Percentiles rank a stretch among this genome's conserved stretches.
Evolutionary conservation across 2,113 vertebrate species (phyloP).

Genomic region (Pomatostomus ruficeps): DNA sequence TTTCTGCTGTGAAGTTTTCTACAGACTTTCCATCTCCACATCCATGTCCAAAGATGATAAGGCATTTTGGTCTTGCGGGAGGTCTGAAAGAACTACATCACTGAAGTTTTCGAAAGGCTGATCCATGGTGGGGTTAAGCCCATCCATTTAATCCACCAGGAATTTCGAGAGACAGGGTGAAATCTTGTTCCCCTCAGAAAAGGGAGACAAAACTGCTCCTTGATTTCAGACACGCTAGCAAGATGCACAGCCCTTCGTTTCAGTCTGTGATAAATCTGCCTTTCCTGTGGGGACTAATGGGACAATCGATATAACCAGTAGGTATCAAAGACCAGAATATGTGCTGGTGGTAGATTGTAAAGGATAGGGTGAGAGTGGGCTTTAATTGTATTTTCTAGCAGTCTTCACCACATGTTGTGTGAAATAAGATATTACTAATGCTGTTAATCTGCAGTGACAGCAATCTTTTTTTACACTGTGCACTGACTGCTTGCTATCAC

Average conservation of each 20-base stretch:
- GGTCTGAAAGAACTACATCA: not conserved
- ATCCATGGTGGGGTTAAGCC: accelerated
- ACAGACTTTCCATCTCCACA: not conserved
- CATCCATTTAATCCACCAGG: not conserved
- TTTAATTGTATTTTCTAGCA: not conserved
- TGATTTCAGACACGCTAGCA: not conserved
- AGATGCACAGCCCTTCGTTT: not conserved
- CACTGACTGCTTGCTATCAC: not conserved
- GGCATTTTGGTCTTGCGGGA: not conserved
- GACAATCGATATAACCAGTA: accelerated
- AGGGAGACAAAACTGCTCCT: not conserved
- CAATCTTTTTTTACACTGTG: not conserved
- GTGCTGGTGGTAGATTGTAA: not conserved
- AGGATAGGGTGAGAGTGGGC: not conserved
- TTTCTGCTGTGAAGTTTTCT: not conserved
- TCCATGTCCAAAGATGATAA: not conserved
- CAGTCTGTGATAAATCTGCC: not conserved
- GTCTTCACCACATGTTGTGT: not conserved
- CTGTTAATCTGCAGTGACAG: not conserved
- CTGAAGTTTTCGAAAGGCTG: not conserved
- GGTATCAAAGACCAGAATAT: not conserved
- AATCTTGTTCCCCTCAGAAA: not conserved
- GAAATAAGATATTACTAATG: slow-evolving; percentile 19
- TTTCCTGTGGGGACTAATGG: accelerated
- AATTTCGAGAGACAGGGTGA: not conserved